A percentile compares a stretch with the other conserved stretches of the same genome.
These are phyloP conservation scores for Diplazon laetatorius DNA, from an alignment of 2,888 invertebrate species.

Conservation along the genomic window DNA sequence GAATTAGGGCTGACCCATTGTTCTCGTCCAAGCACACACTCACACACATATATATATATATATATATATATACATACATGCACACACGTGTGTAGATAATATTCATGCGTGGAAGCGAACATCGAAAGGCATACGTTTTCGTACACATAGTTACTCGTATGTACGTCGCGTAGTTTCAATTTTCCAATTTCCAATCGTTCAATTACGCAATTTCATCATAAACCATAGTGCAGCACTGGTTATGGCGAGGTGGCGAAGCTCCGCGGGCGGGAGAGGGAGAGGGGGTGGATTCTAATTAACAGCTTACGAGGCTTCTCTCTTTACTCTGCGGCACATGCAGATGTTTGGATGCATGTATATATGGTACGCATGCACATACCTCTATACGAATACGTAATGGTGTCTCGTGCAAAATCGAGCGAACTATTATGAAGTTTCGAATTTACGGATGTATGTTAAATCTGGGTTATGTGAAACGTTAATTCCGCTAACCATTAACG, in stretches of 20 bases:
- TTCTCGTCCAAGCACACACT: slow-evolving; percentile 1
- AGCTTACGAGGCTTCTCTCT: slow-evolving; percentile 33
- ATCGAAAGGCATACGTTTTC: neutral
- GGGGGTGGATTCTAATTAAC: slow-evolving; percentile 62
- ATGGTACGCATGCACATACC: neutral
- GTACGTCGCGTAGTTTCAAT: slow-evolving; percentile 53
- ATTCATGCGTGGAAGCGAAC: slow-evolving; percentile 34
- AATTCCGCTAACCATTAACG: slow-evolving; percentile 29
- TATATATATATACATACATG: too few species aligned
- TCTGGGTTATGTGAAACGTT: slow-evolving; percentile 1
- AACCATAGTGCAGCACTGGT: neutral
- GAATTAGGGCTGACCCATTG: slow-evolving; percentile 45
- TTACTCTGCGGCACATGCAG: neutral
- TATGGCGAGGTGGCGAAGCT: too few species aligned
- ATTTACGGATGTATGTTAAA: neutral
- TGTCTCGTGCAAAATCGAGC: neutral
- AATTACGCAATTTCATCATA: slow-evolving; percentile 53
- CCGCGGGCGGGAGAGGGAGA: too few species aligned
- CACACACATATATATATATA: too few species aligned
- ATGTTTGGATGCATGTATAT: slow-evolving; percentile 5
- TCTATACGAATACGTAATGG: too few species aligned
- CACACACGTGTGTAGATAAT: slow-evolving; percentile 12
- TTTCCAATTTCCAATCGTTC: slow-evolving; percentile 62
- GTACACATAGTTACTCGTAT: slow-evolving; percentile 8
- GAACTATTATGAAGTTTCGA: neutral